Conservation (phyloP, 1,140 invertebrate genomes). For the Drosophila asahinai region DNA sequence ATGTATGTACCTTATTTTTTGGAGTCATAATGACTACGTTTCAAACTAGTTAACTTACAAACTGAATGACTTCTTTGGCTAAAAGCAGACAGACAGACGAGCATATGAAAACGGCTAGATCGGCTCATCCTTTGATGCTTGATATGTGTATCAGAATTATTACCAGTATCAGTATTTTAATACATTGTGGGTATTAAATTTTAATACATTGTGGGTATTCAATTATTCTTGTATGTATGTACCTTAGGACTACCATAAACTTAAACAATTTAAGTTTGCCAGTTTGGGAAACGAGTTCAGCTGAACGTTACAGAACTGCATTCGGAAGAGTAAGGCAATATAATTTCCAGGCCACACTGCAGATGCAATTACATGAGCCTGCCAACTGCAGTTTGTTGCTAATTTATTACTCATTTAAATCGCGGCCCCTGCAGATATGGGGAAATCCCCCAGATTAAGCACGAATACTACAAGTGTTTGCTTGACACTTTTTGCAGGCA, state of each 20-base stretch:
- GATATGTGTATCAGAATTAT: too few relatives aligned
- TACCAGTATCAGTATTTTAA: too few relatives aligned
- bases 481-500: constrained; percentile 89
- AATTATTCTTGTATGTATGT: too few relatives aligned
- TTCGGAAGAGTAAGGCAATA: background rate
- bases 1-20: too few relatives aligned
- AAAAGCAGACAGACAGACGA: background rate
- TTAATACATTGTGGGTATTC: too few relatives aligned
- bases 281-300: background rate
- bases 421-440: background rate
- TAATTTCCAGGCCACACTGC: background rate
- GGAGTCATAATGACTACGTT: too few relatives aligned
- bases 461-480: constrained; percentile 20
- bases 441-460: background rate
- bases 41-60: too few relatives aligned
- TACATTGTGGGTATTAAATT: too few relatives aligned
- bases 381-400: constrained; percentile 7
- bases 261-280: background rate
- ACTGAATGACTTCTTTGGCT: background rate
- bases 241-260: too few relatives aligned
- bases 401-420: constrained; percentile 16
- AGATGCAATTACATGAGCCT: constrained; percentile 14
- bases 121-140: background rate
- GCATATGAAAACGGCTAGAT: too few relatives aligned
- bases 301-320: background rate